Percentiles rank a stretch among this genome's conserved stretches.
Evolutionary conservation across 1,140 invertebrate genomes (phyloP).

Genomic region (Rhagoletis pomonella): DNA sequence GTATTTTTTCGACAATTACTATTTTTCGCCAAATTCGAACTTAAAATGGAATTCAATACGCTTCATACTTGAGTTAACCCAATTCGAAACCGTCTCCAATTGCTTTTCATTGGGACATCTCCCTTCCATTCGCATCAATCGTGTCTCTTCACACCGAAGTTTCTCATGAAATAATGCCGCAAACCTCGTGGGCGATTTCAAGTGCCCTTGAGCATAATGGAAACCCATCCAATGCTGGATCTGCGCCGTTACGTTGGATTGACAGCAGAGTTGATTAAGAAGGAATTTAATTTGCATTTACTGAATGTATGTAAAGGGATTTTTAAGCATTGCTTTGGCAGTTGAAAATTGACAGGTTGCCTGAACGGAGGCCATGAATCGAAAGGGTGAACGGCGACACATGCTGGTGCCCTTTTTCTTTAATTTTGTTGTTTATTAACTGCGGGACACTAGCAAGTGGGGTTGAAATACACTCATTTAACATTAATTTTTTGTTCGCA

Average conservation of each 20-base stretch:
- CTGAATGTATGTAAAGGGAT: neutral
- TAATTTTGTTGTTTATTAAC: neutral
- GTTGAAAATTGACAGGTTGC: constrained; percentile 9
- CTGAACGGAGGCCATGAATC: neutral
- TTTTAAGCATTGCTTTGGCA: constrained; percentile 30
- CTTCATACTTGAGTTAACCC: neutral
- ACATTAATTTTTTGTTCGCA: neutral
- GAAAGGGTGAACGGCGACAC: neutral
- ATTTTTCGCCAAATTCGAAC: too few relatives aligned
- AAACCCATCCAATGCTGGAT: neutral
- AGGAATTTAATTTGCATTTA: constrained; percentile 47
- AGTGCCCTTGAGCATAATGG: neutral
- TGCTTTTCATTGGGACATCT: neutral
- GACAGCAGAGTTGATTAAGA: constrained; percentile 22
- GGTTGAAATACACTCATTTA: neutral
- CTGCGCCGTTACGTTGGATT: neutral
- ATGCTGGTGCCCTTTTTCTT: neutral
- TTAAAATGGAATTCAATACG: too few relatives aligned
- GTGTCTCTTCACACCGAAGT: neutral
- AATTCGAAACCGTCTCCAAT: neutral
- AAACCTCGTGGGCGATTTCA: neutral
- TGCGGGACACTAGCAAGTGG: neutral
- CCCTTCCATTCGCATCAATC: neutral
- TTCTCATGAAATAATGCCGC: neutral
- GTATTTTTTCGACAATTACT: too few relatives aligned